Percentiles rank a stretch among this genome's conserved stretches.
phyloP scores from a whole-genome alignment of 2,888 invertebrate genomes.

The Andrena marginata region DNA sequence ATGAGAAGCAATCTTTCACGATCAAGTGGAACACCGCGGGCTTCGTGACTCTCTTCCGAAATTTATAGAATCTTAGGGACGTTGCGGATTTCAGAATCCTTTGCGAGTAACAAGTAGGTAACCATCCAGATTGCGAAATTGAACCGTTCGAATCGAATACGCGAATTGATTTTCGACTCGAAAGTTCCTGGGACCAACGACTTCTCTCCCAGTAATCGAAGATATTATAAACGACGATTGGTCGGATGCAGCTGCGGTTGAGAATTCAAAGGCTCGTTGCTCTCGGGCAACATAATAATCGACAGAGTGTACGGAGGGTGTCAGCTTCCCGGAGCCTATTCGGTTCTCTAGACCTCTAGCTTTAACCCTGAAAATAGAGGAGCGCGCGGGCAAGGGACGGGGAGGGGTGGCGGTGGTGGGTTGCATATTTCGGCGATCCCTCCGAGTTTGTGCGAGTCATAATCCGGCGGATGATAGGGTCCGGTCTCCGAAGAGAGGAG shows the following conservation, averaged over 20 bases:
- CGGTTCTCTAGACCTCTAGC: constrained; percentile 2
- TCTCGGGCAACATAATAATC: background rate
- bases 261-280: too few relatives aligned
- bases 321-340: background rate
- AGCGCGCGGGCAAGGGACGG: background rate
- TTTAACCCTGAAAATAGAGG: constrained; percentile 45
- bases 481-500: constrained; percentile 18
- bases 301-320: background rate
- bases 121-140: too few relatives aligned
- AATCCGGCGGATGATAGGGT: constrained; percentile 59
- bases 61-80: background rate
- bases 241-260: too few relatives aligned
- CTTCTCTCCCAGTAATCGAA: too few relatives aligned
- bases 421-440: constrained; percentile 54
- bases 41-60: background rate
- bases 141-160: background rate
- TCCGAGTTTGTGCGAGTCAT: constrained; percentile 54
- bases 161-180: background rate
- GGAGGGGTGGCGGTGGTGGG: background rate
- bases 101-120: too few relatives aligned
- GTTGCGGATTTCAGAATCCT: background rate
- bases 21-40: too few relatives aligned
- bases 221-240: too few relatives aligned
- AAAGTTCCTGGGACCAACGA: background rate
- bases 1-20: background rate